Evolutionary conservation across 2,888 invertebrate genomes (phyloP), one percentile per base, ranked within the genome.

Genomic region (Microdon myrmicae): DNA sequence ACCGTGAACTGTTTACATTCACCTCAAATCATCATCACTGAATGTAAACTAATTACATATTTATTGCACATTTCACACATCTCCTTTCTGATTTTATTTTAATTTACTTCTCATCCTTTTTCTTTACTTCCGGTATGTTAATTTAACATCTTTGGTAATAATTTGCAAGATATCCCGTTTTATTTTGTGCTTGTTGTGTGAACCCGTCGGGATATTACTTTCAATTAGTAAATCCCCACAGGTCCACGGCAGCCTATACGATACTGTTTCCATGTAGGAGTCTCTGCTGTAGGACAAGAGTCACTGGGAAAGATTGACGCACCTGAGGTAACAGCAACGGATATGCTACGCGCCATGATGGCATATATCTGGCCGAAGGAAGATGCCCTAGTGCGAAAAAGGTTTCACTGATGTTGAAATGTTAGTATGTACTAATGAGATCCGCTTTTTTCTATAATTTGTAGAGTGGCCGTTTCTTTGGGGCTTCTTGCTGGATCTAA

Each of bases 361-460:
- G 85, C 86, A 39, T 95, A 96, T 81, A 90, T 98, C 51, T 98
- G 98, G 98, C 98, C 98, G 16, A 90, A 92, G 83, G 91, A 90
- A 68, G 78, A 78, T 74, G 70, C 74, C 1, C 61, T 74, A 7
- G 77, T 79, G 20, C 69, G 78, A 20, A 75, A 74, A 67, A 75
- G 75, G 77, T 77, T 10, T 8, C 8, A 16, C 2, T 3, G 1
- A 23, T 6, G 20, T 31, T 3, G 2, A 2, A 3, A 16, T n/a
- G n/a, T n/a, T n/a, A n/a, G n/a, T 13, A 4, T 6, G 26, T 45
- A 14, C 7, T 35, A 9, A 12, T n/a, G 1, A 3, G 2, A 8
- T 6, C 9, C 10, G 9, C 9, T 28, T 25, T 17, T 20, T 32
- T 6, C 20, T 22, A 5, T 1, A 26, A 9, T 87, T 70, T 83